Conservation (phyloP, 2,888 invertebrate species). For the Cecidostiba fungosa region DNA sequence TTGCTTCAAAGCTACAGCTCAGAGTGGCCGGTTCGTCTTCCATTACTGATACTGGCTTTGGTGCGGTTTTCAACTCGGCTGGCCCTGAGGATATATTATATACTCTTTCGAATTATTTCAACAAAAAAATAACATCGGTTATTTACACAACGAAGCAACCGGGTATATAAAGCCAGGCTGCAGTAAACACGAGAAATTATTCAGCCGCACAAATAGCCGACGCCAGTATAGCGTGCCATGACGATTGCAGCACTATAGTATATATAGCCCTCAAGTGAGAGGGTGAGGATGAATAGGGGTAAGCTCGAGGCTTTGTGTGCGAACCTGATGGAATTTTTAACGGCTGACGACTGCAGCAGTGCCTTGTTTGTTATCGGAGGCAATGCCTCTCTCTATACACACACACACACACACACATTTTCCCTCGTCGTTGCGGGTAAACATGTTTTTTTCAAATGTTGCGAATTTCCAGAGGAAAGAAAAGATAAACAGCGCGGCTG, state of each 20-base stretch:
- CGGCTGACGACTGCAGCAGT: not conserved
- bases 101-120: no score
- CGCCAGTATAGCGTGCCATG: not conserved
- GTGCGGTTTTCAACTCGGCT: constrained; percentile 83
- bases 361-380: not conserved
- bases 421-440: not conserved
- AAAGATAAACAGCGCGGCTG: not conserved
- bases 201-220: not conserved
- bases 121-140: no score
- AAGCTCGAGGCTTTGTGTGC: not conserved
- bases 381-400: not conserved
- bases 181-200: constrained; percentile 35
- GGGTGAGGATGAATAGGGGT: constrained; percentile 6
- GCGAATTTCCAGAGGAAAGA: constrained; percentile 8
- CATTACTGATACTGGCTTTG: constrained; percentile 83
- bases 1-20: constrained; percentile 84
- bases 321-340: constrained; percentile 45
- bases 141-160: no score
- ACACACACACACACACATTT: not conserved
- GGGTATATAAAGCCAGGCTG: not conserved
- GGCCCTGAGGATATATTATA: constrained; percentile 77
- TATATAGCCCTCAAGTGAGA: not conserved
- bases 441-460: constrained; percentile 29
- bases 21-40: constrained; percentile 86
- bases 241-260: not conserved